Base-by-base conservation (phyloP, 1,140 invertebrate species). In the Nephotettix cincticeps region DNA sequence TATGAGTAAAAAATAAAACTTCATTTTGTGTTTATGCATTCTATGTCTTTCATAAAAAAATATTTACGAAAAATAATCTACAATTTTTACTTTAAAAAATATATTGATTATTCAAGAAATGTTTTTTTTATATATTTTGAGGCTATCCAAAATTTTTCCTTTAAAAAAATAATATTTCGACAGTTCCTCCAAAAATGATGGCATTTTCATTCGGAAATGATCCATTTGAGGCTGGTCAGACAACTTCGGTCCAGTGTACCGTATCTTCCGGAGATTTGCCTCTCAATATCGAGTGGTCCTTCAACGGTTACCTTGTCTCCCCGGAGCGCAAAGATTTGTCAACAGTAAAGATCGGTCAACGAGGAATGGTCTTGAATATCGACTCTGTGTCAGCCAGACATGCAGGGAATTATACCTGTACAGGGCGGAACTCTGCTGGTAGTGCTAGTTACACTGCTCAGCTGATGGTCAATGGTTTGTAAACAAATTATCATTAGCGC, bases 341-440 rank as follows among this genome's bases (percentile, higher is more conserved):
- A 27, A 73, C 71, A 21, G 71, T 70, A 23, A 67, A 65, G 9
- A 69, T 73, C 23, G 84, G 92, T 77, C 83, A 93, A 84, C 85
- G 88, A 81, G 82, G 88, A 36, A 92, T 90, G 75, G 86, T 90
- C 66, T 81, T 95, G 72, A 90, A 88, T 70, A 93, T 95, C 75
- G 89, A 92, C 76, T 87, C 88, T 72, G 90, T 91, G n/a, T 85
- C 86, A 68, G 90, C 72, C 6, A 29, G 58, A 28, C 90, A 93
- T 81, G 87, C 89, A 72, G 92, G 92, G 76, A 91, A 89, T 78
- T 94, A 93, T 79, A 92, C 90, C 13, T 94, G 92, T 80, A 84
- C 87, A 71, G 91, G 89, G 56, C 86, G 87, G 83, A 94, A 94
- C 81, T 82, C 83, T 70, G 91, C 89, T 72, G 89, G 89, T 51